Base-by-base conservation (phyloP, 2,113 vertebrate genomes). In the Patagioenas fasciata region DNA sequence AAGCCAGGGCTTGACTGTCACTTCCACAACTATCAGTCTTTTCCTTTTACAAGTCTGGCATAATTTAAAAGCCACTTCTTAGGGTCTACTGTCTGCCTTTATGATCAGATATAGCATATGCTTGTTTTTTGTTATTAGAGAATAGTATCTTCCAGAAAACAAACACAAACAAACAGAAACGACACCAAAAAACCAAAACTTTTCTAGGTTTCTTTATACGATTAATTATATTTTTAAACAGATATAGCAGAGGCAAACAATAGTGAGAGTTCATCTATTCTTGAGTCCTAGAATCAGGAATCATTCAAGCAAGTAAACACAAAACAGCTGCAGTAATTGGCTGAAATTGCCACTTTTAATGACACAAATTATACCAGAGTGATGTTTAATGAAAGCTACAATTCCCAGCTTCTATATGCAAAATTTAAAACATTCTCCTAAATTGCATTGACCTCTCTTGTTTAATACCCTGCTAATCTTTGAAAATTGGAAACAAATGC, bases 341-440 rank as follows among this genome's bases (percentile, higher is more conserved):
- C 92, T 96, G 94, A 96, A 97, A 97, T 96, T 96, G 84, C 96
- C 96, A 96, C 96, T 96, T 97, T 96, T 96, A 97, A 96, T 97
- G 95, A 96, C 88, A 94, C 95, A 96, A 97, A 97, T 96, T 94
- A 96, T 83, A 95, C 80, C 88, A 71, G 91, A 95, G 87, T 95
- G 96, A 96, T 91, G 92, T 95, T 94, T 97, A 97, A 97, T 96
- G 96, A 96, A 96, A 97, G 88, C 89, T 91, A 67, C 96, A 96
- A 97, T 96, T 95, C 97, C 91, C 94, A 97, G 89, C 66, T 91
- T 88, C 93, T 96, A 79, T 56, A 93, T 16, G 18, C 95, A 96
- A 96, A 97, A 96, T 91, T 93, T 96, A 95, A 95, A 96, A 65
- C 81, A 67, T 91, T 95, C 91, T 50, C 74, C 88, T 95, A 96